Conservation (phyloP, 2,888 invertebrate genomes). For the Autographa gamma region DNA sequence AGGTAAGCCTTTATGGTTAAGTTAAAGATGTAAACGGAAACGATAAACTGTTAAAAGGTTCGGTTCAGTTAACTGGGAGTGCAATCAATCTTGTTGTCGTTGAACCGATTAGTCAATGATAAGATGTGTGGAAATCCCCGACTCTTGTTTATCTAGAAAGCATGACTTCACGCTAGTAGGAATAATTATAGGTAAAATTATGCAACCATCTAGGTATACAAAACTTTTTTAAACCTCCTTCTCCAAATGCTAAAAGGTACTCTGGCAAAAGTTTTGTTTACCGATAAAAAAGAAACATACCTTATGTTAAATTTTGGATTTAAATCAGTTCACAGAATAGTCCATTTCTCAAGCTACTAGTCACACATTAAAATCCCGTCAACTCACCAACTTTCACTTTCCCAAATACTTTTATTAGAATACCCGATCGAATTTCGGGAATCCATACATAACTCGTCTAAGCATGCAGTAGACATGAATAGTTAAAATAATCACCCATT, state of each 20-base stretch:
- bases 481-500: constrained; percentile 47
- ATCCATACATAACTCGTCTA: constrained; percentile 21
- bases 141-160: not conserved
- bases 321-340: not conserved
- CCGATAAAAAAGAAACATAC: not conserved
- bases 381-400: constrained; percentile 15
- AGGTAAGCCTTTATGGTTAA: not conserved
- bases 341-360: not conserved
- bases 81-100: constrained; percentile 4
- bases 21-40: constrained; percentile 2
- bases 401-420: not conserved
- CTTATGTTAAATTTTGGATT: not conserved
- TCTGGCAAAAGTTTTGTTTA: not conserved
- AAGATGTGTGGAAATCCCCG: not conserved
- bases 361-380: not conserved
- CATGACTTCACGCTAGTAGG: not conserved
- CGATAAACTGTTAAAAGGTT: constrained; percentile 4
- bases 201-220: not conserved
- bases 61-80: constrained; percentile 2
- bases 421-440: constrained; percentile 20
- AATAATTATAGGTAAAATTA: not conserved
- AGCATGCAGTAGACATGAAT: constrained; percentile 23
- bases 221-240: not conserved
- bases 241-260: not conserved
- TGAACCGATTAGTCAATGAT: constrained; percentile 4